Conservation (phyloP, 2,797 vertebrate genomes). For the Coilia nasus region DNA sequence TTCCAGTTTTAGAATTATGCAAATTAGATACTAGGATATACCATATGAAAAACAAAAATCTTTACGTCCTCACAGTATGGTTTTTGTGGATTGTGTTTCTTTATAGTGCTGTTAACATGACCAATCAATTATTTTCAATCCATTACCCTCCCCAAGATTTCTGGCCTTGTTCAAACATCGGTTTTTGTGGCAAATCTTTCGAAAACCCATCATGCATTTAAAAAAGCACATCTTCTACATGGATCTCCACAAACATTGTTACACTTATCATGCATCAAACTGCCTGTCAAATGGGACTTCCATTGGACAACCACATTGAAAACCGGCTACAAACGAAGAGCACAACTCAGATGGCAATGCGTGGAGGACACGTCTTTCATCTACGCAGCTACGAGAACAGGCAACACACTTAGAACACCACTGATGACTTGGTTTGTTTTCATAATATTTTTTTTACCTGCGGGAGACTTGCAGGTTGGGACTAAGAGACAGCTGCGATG, state of each 20-base stretch:
- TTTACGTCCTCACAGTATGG: conserved; percentile 23
- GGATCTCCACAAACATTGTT: conserved; percentile 60
- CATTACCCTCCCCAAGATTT: neutral
- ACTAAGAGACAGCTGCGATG: neutral
- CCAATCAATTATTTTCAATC: neutral
- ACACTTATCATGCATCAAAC: conserved; percentile 67
- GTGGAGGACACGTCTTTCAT: neutral
- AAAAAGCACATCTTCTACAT: conserved; percentile 62
- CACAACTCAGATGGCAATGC: conserved; percentile 42
- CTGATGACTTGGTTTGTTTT: conserved; percentile 57
- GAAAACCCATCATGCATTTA: conserved; percentile 20
- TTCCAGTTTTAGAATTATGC: conserved; percentile 76
- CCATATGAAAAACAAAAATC: conserved; percentile 34
- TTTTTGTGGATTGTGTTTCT: neutral
- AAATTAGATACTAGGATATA: conserved; percentile 43
- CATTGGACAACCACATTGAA: conserved; percentile 12
- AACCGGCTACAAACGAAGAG: conserved; percentile 25
- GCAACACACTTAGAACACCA: conserved; percentile 57
- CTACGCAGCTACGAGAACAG: conserved; percentile 8
- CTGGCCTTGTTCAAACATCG: neutral
- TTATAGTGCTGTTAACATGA: neutral
- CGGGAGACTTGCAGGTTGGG: neutral
- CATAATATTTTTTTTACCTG: neutral
- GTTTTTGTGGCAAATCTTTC: conserved; percentile 6
- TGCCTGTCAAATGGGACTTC: conserved; percentile 35